Evolutionary conservation across 2,888 invertebrate species (phyloP).

Genomic region (Agonopterix alstromeriana): DNA sequence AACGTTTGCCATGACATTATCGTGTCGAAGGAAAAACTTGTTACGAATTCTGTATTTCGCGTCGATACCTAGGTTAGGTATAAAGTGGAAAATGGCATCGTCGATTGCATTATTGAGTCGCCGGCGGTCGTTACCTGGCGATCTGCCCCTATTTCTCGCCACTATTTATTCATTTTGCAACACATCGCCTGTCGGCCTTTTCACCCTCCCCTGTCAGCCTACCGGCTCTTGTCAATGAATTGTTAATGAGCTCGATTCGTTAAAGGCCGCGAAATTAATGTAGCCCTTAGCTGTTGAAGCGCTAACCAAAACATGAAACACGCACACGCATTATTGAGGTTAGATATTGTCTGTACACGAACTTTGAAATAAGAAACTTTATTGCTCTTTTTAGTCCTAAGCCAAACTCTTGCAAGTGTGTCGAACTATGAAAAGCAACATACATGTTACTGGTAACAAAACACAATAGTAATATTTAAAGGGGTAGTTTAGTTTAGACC

Average conservation of each 20-base stretch:
- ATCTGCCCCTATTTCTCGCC: constrained; percentile 73
- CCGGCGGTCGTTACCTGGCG: constrained; percentile 54
- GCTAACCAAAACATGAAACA: constrained; percentile 57
- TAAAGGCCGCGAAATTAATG: constrained; percentile 71
- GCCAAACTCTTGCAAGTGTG: too few species aligned
- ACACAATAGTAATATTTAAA: too few species aligned
- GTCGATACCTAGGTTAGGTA: constrained; percentile 15
- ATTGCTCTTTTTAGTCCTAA: too few species aligned
- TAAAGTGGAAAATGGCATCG: constrained; percentile 23
- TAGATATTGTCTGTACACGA: too few species aligned
- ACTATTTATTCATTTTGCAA: constrained; percentile 75
- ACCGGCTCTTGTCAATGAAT: constrained; percentile 65
- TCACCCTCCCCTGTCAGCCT: constrained; percentile 54
- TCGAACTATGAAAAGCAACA: too few species aligned
- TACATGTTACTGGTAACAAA: too few species aligned
- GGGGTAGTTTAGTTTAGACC: too few species aligned
- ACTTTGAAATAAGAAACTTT: too few species aligned
- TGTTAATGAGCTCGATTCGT: constrained; percentile 58
- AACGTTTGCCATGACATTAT: constrained; percentile 67
- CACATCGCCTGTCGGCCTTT: constrained; percentile 66
- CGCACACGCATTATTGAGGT: constrained; percentile 28
- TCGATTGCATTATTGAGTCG: constrained; percentile 61
- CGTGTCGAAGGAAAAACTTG: constrained; percentile 56
- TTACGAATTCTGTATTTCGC: constrained; percentile 57
- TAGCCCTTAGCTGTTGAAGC: constrained; percentile 46